Conservation (phyloP, 1,140 invertebrate species). For the Aethina tumida region DNA sequence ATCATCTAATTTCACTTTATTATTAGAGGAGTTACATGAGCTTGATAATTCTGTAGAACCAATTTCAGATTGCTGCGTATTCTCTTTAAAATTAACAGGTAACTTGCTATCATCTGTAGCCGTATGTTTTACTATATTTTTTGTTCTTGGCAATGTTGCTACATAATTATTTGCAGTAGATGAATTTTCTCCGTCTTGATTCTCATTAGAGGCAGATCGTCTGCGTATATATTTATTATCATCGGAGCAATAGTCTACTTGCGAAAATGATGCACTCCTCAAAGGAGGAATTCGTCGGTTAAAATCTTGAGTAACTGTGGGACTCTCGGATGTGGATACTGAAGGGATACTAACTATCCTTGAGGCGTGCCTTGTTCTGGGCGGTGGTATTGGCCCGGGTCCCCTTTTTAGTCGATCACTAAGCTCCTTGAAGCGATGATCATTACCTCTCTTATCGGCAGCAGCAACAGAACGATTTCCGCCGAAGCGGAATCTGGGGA, state of each 20-base stretch:
- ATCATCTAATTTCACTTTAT: no score
- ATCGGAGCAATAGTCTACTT: conserved; percentile 56
- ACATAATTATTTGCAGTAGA: conserved; percentile 9
- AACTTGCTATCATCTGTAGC: background rate
- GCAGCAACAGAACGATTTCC: conserved; percentile 43
- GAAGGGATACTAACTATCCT: conserved; percentile 17
- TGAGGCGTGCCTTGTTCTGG: conserved; percentile 31
- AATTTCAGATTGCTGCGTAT: no score
- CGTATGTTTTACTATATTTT: conserved; percentile 15
- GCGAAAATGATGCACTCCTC: conserved; percentile 73
- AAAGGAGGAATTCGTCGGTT: conserved; percentile 46
- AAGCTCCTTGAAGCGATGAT: conserved; percentile 61
- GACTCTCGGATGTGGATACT: conserved; percentile 27
- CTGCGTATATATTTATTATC: conserved; percentile 35
- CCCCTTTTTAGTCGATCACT: conserved; percentile 58
- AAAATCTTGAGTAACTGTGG: no score
- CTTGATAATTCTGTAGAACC: no score
- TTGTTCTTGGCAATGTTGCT: conserved; percentile 20
- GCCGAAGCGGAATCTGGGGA: conserved; percentile 66
- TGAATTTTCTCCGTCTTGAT: conserved; percentile 9
- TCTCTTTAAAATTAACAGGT: background rate
- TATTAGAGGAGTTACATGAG: no score
- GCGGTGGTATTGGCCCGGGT: conserved; percentile 38
- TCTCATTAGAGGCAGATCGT: conserved; percentile 4
- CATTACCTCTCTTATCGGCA: conserved; percentile 43